Percentiles rank a stretch among this genome's conserved stretches.
These are phyloP conservation scores for Mormyrus hasselquistii DNA, from an alignment of 2,797 vertebrate genomes.

Conservation along the genomic window DNA sequence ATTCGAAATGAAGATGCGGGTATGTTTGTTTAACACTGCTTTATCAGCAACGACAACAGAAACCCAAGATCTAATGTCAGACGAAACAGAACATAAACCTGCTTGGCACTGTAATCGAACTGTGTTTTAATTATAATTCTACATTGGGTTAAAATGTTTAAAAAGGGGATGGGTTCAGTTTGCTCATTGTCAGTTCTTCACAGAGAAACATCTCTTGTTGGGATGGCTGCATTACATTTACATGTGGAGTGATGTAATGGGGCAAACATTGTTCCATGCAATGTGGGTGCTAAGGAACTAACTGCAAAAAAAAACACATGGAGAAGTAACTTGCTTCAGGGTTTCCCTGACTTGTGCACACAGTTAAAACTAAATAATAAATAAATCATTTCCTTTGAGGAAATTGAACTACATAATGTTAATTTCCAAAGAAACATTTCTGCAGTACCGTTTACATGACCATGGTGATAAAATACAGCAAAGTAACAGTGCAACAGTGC, in stretches of 20 bases:
- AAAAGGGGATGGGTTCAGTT: neutral
- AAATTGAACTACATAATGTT: neutral
- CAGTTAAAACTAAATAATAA: neutral
- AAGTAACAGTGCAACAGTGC: neutral
- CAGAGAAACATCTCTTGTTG: neutral
- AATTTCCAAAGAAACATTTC: neutral
- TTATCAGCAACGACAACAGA: neutral
- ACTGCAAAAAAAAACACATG: neutral
- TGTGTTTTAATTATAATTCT: neutral
- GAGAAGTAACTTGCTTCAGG: constrained; percentile 2
- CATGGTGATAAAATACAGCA: neutral
- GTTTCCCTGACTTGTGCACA: neutral
- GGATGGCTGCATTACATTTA: neutral
- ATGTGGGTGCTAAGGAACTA: neutral
- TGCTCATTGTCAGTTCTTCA: neutral
- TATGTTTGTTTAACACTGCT: neutral
- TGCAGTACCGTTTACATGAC: neutral
- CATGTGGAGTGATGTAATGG: neutral
- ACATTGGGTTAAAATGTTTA: neutral
- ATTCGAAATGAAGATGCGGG: neutral
- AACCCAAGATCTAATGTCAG: constrained; percentile 1
- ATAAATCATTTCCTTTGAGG: neutral
- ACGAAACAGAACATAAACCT: neutral
- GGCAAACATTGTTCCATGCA: neutral
- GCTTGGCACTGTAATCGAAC: neutral